Percentiles rank a stretch among this genome's conserved stretches.
phyloP scores from a whole-genome alignment of 1,140 invertebrate genomes.

The Physella acuta region DNA sequence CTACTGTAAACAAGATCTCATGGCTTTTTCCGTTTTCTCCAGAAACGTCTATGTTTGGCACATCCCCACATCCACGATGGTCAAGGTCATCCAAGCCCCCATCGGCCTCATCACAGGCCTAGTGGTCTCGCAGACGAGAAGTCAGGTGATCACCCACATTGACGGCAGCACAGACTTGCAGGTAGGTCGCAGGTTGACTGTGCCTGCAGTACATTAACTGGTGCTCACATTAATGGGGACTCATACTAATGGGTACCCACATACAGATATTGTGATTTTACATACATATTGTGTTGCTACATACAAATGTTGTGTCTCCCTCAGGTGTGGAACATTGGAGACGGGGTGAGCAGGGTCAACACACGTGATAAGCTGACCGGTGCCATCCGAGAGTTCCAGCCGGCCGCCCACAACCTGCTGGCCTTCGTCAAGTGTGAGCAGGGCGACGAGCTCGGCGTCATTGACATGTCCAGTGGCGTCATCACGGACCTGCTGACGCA shows the following conservation, averaged over 20 bases:
- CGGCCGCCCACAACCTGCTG: slow-evolving; percentile 38
- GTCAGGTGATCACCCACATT: slow-evolving; percentile 47
- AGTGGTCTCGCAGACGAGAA: slow-evolving; percentile 35
- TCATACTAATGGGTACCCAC: too few relatives aligned
- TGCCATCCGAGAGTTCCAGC: slow-evolving; percentile 39
- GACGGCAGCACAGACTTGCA: slow-evolving; percentile 41
- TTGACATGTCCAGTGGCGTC: slow-evolving; percentile 52
- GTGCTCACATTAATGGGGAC: neutral
- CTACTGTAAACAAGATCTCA: neutral
- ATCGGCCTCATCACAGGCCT: slow-evolving; percentile 50
- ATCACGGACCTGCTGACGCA: slow-evolving; percentile 57
- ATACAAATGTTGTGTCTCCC: too few relatives aligned
- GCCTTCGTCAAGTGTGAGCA: slow-evolving; percentile 45
- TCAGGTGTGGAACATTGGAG: slow-evolving; percentile 54
- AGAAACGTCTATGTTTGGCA: slow-evolving; percentile 55
- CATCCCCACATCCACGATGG: slow-evolving; percentile 33
- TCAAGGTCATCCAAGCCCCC: slow-evolving; percentile 51
- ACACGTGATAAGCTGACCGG: slow-evolving; percentile 49
- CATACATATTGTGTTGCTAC: too few relatives aligned
- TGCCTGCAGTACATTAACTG: neutral
- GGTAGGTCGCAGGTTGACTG: slow-evolving; percentile 24
- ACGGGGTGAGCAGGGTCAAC: slow-evolving; percentile 41
- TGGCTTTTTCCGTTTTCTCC: neutral
- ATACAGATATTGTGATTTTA: too few relatives aligned
- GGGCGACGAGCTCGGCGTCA: slow-evolving; percentile 57